Evolutionary conservation across 2,888 invertebrate genomes (phyloP).

Genomic region (Athetis lepigone): DNA sequence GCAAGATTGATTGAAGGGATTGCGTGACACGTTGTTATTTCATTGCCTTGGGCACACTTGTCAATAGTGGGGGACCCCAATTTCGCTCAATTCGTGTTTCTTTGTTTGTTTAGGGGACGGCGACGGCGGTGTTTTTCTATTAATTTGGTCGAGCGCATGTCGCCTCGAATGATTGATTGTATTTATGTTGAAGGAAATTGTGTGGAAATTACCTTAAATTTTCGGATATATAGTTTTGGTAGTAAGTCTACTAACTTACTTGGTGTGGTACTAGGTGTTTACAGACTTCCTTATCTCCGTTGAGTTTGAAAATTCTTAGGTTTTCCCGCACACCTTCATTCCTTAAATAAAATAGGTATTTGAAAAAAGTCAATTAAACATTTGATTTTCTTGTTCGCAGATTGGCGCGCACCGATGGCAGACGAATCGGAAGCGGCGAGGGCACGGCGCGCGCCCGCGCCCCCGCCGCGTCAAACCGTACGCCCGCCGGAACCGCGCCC

Average conservation of each 20-base stretch:
- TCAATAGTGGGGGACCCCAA: conserved; percentile 41
- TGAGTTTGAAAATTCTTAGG: too few relatives aligned
- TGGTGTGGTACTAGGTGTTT: too few relatives aligned
- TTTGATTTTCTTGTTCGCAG: conserved; percentile 70
- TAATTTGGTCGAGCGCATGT: conserved; percentile 36
- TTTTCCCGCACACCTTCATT: neutral
- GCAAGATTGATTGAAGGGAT: conserved; percentile 42
- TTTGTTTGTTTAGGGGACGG: conserved; percentile 38
- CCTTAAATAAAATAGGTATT: neutral
- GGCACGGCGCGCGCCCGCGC: conserved; percentile 83
- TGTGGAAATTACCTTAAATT: too few relatives aligned
- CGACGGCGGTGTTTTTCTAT: conserved; percentile 43
- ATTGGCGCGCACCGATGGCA: conserved; percentile 89
- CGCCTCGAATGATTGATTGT: conserved; percentile 37
- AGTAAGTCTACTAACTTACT: too few relatives aligned
- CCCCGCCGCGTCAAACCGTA: conserved; percentile 78
- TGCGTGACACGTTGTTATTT: conserved; percentile 70
- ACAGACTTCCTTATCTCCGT: too few relatives aligned
- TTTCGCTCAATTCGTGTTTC: conserved; percentile 25
- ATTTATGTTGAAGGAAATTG: too few relatives aligned
- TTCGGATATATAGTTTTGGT: too few relatives aligned
- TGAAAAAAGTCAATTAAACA: neutral
- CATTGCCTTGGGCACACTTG: conserved; percentile 59
- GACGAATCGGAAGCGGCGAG: conserved; percentile 87
- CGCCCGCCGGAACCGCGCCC: conserved; percentile 81